A percentile compares a stretch with the other conserved stretches of the same genome.
Evolutionary conservation across 2,888 invertebrate genomes (phyloP).

Genomic region (Pyrrhosoma nymphula): DNA sequence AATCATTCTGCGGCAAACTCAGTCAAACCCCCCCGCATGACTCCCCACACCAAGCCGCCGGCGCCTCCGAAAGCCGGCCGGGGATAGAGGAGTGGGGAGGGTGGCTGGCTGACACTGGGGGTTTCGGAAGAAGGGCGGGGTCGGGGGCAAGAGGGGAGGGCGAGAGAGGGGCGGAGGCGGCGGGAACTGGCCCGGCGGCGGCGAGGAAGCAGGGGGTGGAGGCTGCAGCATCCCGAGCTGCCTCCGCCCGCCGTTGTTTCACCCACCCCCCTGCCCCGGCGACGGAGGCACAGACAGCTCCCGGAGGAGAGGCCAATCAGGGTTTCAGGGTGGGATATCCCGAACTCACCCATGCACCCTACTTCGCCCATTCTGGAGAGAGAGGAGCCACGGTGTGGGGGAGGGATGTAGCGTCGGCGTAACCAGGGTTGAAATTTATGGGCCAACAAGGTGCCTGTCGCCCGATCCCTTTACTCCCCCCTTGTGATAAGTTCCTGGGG

Average conservation of each 20-base stretch:
- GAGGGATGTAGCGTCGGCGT: neutral
- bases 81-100: neutral
- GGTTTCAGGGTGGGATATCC: neutral
- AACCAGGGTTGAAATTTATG: conserved; percentile 5
- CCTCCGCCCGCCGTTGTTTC: neutral
- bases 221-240: neutral
- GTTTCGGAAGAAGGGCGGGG: too few species aligned
- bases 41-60: neutral
- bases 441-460: conserved; percentile 17
- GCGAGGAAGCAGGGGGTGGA: neutral
- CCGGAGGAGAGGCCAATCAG: neutral
- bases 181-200: neutral
- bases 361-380: too few species aligned
- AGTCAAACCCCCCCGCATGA: neutral
- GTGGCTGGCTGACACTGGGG: neutral
- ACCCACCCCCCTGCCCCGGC: neutral
- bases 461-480: neutral
- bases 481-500: neutral
- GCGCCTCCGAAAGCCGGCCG: neutral
- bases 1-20: neutral
- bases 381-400: too few species aligned
- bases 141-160: neutral
- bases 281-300: neutral
- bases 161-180: too few species aligned
- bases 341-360: neutral